Conservation (phyloP, 1,140 invertebrate species). For the Elymnias hypermnestra region DNA sequence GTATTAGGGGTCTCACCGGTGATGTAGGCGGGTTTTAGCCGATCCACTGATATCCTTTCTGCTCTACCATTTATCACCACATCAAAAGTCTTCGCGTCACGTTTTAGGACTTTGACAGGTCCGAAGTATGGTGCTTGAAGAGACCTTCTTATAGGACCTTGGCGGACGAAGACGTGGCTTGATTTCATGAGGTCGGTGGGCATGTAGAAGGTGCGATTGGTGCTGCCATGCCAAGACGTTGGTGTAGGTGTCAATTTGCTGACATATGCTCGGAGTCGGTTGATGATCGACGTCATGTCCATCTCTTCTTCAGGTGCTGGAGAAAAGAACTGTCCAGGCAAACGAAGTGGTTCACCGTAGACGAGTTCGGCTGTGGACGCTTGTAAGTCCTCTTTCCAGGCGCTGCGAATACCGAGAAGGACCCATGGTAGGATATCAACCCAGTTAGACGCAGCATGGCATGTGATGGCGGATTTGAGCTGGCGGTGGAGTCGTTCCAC, state of each 20-base stretch:
- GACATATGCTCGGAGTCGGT: slow-evolving; percentile 22
- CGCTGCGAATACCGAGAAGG: slow-evolving; percentile 18
- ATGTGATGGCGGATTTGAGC: slow-evolving; percentile 15
- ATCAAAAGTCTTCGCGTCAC: slow-evolving; percentile 34
- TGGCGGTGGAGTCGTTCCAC: no score
- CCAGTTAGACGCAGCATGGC: slow-evolving; percentile 4
- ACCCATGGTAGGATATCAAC: slow-evolving; percentile 13
- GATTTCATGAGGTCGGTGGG: slow-evolving; percentile 19
- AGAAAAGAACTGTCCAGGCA: slow-evolving; percentile 11
- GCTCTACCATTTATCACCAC: slow-evolving; percentile 32
- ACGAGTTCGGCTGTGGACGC: slow-evolving; percentile 13
- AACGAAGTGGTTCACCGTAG: no score
- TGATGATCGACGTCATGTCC: slow-evolving; percentile 23
- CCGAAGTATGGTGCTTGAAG: slow-evolving; percentile 57
- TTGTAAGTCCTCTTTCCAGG: no score
- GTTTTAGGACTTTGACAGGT: slow-evolving; percentile 41
- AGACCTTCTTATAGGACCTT: slow-evolving; percentile 35
- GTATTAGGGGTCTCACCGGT: background rate
- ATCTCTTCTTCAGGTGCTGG: slow-evolving; percentile 5
- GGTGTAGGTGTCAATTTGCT: slow-evolving; percentile 22
- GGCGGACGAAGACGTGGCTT: slow-evolving; percentile 43
- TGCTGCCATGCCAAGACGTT: slow-evolving; percentile 30
- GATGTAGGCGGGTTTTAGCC: slow-evolving; percentile 51
- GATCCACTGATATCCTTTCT: slow-evolving; percentile 39
- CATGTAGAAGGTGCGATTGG: slow-evolving; percentile 25